Evolutionary conservation across 2,113 vertebrate genomes (phyloP).

Genomic region (Seriola dumerili): DNA sequence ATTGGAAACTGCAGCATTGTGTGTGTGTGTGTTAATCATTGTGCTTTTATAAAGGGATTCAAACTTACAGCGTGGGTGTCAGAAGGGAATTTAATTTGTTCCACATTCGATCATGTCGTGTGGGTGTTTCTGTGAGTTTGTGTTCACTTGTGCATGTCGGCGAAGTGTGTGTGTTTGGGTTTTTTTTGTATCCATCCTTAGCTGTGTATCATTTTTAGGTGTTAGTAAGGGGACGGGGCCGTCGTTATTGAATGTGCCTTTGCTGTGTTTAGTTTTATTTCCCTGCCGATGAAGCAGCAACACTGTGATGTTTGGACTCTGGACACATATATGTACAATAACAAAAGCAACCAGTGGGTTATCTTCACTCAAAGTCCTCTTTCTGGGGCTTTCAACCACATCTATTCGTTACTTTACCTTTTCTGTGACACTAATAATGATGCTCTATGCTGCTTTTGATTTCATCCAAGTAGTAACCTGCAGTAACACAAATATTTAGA

Average conservation of each 20-base stretch:
- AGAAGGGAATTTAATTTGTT: slow-evolving; percentile 27
- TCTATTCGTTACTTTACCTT: not conserved
- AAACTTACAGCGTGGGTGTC: not conserved
- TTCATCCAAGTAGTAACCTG: no score
- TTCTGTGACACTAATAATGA: no score
- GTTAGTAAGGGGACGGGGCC: slow-evolving; percentile 42
- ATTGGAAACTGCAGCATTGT: slow-evolving; percentile 30
- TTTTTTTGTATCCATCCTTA: not conserved
- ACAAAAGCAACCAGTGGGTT: not conserved
- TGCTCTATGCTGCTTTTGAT: no score
- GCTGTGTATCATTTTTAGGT: slow-evolving; percentile 14
- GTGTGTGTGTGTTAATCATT: not conserved
- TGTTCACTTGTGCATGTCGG: slow-evolving; percentile 10
- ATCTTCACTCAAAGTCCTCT: no score
- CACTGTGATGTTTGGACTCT: slow-evolving; percentile 31
- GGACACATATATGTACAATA: not conserved
- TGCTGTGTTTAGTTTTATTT: slow-evolving; percentile 51
- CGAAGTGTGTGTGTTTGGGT: slow-evolving; percentile 20
- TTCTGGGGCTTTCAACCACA: no score
- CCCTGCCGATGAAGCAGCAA: slow-evolving; percentile 35
- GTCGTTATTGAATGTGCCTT: slow-evolving; percentile 64
- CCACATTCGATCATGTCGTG: not conserved
- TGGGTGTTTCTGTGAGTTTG: not conserved
- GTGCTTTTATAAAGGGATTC: slow-evolving; percentile 65
- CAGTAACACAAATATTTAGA: no score